A percentile compares a stretch with the other conserved stretches of the same genome.
Conservation (phyloP, 2,888 invertebrate species). For the Laspeyria flexula region DNA sequence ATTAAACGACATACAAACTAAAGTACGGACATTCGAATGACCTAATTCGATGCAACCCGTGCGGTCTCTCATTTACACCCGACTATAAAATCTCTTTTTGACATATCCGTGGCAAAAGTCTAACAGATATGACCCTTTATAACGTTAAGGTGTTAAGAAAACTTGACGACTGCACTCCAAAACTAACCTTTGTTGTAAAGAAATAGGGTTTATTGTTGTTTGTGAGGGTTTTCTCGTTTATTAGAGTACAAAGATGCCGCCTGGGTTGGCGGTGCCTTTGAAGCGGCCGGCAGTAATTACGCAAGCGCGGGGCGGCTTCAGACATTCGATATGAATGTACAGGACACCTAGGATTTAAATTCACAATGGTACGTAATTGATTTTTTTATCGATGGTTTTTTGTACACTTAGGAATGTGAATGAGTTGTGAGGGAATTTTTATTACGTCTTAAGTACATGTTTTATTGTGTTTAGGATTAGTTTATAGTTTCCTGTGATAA, state of each 20-base stretch:
- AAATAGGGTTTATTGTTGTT: constrained; percentile 31
- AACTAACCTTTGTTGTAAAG: constrained; percentile 11
- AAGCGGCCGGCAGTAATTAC: constrained; percentile 79
- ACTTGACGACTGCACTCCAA: constrained; percentile 27
- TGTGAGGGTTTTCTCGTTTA: constrained; percentile 65
- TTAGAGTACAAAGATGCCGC: constrained; percentile 83
- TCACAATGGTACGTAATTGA: constrained; percentile 49
- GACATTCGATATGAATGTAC: constrained; percentile 53
- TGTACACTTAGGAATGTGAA: background rate
- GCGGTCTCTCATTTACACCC: constrained; percentile 81
- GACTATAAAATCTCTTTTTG: constrained; percentile 85
- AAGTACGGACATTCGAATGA: constrained; percentile 63
- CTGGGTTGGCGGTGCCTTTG: constrained; percentile 75
- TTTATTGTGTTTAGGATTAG: background rate
- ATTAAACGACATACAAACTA: constrained; percentile 42
- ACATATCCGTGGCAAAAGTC: constrained; percentile 86
- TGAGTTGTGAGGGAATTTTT: background rate
- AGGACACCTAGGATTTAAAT: constrained; percentile 65
- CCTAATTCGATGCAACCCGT: constrained; percentile 73
- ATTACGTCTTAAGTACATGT: too few relatives aligned
- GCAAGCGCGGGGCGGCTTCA: constrained; percentile 62
- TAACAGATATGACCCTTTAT: constrained; percentile 83
- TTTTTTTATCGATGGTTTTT: constrained; percentile 17
- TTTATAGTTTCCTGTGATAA: background rate
- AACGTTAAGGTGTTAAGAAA: constrained; percentile 83